Percentiles rank a stretch among this genome's conserved stretches.
Conservation (phyloP, 2,113 vertebrate species). For the Triplophysa rosa region DNA sequence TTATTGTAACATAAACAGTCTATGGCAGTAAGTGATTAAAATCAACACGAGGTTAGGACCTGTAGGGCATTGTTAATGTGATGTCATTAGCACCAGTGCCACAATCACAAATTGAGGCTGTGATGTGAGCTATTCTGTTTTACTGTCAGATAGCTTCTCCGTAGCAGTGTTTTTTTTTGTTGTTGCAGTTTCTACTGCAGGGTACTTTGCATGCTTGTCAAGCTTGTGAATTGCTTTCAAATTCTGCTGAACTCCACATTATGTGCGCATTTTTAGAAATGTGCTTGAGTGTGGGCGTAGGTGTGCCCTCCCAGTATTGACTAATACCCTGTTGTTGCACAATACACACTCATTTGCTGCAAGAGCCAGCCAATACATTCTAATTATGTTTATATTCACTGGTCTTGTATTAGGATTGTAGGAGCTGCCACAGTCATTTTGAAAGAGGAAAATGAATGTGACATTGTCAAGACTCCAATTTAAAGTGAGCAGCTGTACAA, state of each 20-base stretch:
- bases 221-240: not conserved
- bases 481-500: not conserved
- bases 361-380: conserved; percentile 20
- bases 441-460: conserved; percentile 17
- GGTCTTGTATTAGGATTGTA: conserved; percentile 23
- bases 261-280: not conserved
- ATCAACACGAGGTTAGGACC: conserved; percentile 16
- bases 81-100: not conserved
- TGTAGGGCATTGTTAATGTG: not conserved
- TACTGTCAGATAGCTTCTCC: not conserved
- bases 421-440: not conserved
- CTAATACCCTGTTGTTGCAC: conserved; percentile 12
- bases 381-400: conserved; percentile 20
- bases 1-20: conserved; percentile 15
- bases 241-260: conserved; percentile 3
- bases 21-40: conserved; percentile 8
- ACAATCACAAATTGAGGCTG: not conserved
- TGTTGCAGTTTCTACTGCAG: conserved; percentile 6
- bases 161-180: conserved; percentile 7
- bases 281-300: not conserved
- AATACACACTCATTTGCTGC: not conserved
- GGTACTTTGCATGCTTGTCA: conserved; percentile 15
- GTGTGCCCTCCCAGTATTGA: conserved; percentile 9
- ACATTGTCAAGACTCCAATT: conserved; percentile 22
- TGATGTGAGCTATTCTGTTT: not conserved